Evolutionary conservation across 1,140 invertebrate genomes (phyloP).

Genomic region (Pseudomyrmex cubaensis): DNA sequence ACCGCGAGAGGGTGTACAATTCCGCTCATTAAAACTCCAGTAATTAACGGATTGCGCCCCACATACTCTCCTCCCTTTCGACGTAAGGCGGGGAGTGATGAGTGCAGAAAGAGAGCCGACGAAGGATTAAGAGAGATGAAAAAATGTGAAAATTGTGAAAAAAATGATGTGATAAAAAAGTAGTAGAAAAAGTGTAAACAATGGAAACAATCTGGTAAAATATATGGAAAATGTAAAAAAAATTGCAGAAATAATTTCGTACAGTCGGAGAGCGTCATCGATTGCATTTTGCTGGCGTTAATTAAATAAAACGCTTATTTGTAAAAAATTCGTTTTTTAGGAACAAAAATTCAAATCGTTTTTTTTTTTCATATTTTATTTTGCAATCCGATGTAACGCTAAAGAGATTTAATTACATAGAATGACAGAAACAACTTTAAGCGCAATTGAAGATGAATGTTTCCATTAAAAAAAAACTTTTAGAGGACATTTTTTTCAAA

Average conservation of each 20-base stretch:
- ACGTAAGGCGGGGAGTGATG: slow-evolving; percentile 26
- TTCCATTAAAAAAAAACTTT: neutral
- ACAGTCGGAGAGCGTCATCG: neutral
- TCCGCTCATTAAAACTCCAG: slow-evolving; percentile 77
- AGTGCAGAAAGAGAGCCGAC: slow-evolving; percentile 15
- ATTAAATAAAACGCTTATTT: neutral
- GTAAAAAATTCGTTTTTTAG: neutral
- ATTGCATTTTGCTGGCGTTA: too few species aligned
- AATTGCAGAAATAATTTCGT: neutral
- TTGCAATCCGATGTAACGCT: neutral
- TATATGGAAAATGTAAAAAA: neutral
- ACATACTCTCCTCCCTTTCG: slow-evolving; percentile 50
- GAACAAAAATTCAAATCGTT: neutral
- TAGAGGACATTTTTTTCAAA: neutral
- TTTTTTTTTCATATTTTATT: neutral
- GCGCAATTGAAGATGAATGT: neutral
- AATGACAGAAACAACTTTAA: neutral
- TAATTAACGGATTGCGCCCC: slow-evolving; percentile 70
- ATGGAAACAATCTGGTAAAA: neutral
- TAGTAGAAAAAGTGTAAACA: too few species aligned
- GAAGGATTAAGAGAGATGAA: neutral
- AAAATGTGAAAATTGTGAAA: too few species aligned
- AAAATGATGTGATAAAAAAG: too few species aligned
- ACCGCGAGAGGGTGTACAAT: slow-evolving; percentile 55
- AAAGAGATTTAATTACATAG: neutral